These are phyloP conservation scores for Coluber constrictor DNA, from an alignment of 2,797 vertebrate genomes.

Conservation along the genomic window DNA sequence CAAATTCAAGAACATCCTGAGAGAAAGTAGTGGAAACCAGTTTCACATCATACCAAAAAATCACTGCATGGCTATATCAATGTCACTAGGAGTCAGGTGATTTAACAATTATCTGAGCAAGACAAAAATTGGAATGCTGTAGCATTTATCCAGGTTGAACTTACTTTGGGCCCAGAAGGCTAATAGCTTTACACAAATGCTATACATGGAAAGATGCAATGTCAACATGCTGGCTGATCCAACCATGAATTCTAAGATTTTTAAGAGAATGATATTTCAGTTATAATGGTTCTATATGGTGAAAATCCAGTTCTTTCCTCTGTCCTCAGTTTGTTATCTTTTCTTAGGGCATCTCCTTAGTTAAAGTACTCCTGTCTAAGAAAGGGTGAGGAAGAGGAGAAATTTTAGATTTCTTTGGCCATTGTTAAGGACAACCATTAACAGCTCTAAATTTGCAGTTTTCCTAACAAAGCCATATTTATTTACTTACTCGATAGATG, in stretches of 20 bases:
- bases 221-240: neutral
- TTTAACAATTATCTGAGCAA: neutral
- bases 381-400: neutral
- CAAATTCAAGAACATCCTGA: neutral
- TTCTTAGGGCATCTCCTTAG: neutral
- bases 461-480: neutral
- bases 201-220: neutral
- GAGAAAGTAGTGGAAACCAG: neutral
- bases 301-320: neutral
- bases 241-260: neutral
- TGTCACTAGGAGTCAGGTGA: neutral
- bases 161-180: neutral
- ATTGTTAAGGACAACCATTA: neutral
- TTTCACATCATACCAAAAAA: neutral
- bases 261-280: neutral
- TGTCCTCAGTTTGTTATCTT: neutral
- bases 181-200: neutral
- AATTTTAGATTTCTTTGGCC: neutral
- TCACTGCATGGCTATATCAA: neutral
- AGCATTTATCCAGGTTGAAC: neutral
- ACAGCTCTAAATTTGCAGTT: neutral
- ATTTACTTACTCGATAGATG: neutral
- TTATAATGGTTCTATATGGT: neutral
- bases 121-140: neutral
- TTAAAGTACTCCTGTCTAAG: neutral